These are phyloP conservation scores for Epizoanthus scotinus DNA, from an alignment of 92 coral and sea anemone species.

Conservation along the genomic window DNA sequence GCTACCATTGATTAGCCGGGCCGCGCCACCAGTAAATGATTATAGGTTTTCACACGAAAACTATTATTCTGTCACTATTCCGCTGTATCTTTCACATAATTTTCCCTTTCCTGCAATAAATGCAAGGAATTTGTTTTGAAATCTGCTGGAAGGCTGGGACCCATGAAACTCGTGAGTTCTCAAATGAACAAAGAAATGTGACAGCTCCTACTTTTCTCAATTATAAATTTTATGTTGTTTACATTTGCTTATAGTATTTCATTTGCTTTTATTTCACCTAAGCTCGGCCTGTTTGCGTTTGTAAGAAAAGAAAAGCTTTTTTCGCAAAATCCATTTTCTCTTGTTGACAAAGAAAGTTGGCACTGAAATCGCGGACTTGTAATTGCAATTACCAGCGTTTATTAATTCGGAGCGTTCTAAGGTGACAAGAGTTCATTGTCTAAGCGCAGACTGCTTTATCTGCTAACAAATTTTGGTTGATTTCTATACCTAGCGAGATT, in stretches of 20 bases:
- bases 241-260: slow-evolving; percentile 16
- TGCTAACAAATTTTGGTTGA: not conserved
- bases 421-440: not conserved
- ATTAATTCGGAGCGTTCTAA: not conserved
- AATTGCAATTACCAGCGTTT: not conserved
- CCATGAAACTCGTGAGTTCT: no score
- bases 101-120: no score
- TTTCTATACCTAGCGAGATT: slow-evolving; percentile 21
- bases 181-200: no score
- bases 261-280: slow-evolving; percentile 28
- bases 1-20: no score
- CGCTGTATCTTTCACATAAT: no score
- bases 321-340: not conserved
- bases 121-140: no score
- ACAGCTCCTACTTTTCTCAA: not conserved
- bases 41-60: no score
- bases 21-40: no score
- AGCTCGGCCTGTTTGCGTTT: slow-evolving; percentile 19
- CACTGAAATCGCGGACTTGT: no score
- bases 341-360: no score
- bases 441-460: not conserved
- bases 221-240: slow-evolving; percentile 17
- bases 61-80: no score
- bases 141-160: no score
- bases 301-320: slow-evolving; percentile 10